Conservation (phyloP, 2,113 vertebrate species). For the Mus pahari region DNA sequence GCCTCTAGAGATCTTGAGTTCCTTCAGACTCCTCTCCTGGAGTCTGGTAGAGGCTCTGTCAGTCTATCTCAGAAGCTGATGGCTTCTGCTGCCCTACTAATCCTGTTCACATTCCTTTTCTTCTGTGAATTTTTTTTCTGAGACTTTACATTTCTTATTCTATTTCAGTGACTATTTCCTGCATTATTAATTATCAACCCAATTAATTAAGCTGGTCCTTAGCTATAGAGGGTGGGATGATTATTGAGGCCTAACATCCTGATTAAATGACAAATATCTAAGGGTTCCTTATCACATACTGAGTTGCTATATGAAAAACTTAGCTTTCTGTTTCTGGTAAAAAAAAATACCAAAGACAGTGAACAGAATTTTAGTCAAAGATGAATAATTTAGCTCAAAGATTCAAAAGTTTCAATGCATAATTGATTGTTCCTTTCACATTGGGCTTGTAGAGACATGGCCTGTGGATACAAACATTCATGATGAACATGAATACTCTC, state of each 20-base stretch:
- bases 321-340: background rate
- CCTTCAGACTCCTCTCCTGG: background rate
- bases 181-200: background rate
- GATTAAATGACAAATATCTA: background rate
- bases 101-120: background rate
- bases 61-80: fast-evolving
- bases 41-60: too few relatives aligned
- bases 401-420: background rate
- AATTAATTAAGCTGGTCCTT: background rate
- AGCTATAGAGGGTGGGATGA: background rate
- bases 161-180: background rate
- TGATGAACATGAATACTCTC: background rate
- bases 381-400: background rate
- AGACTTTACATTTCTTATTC: background rate
- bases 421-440: background rate
- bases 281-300: background rate
- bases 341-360: background rate
- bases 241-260: background rate
- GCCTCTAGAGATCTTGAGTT: too few relatives aligned
- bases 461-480: background rate
- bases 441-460: background rate
- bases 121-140: background rate
- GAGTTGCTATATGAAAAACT: background rate
- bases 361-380: background rate
- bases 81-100: background rate